Evolutionary conservation across 2,888 invertebrate species (phyloP), one percentile per base, ranked within the genome.

Genomic region (Torymus auratus): DNA sequence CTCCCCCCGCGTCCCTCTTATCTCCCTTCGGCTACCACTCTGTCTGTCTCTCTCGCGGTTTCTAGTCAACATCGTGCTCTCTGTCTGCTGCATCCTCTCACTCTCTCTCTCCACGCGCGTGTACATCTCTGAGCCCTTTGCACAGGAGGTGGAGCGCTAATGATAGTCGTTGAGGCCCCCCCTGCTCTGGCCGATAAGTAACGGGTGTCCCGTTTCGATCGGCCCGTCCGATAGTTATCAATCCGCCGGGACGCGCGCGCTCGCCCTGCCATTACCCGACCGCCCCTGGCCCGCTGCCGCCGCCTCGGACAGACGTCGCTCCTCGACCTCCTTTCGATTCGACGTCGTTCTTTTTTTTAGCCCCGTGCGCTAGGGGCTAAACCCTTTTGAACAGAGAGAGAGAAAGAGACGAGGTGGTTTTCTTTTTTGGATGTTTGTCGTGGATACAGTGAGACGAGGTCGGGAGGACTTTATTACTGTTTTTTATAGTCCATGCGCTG

Each of bases 201-300:
- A 88, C 88, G 89, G 89, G 88, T 88, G 86, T 88, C 87, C 85
- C 84, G 87, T 88, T 88, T 87, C 88, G 87, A 88, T 88, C 87
- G 87, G 84, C 86, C 84, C 85, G 86, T 87, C 85, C 85, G 86
- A 88, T 88, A 86, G 87, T 89, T 88, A 89, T 88, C 88, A 87
- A 88, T 89, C 85, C 84, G 84, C 72, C 78, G 62, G 72, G 85
- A 41, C 83, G 85, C 86, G 72, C 70, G 58, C 75, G 86, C n/a
- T n/a, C 83, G 85, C 87, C 85, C 88, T 88, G 86, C 88, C 84
- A 88, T 89, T 89, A 88, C 41, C 79, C 55, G 53, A 1, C 12
- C n/a, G 50, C n/a, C 68, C 28, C 68, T 55, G 50, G 50, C 14
- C 17, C 13, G 17, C 20, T 2, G 20, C 20, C 20, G 20, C 20